Conservation (phyloP, 2,888 invertebrate genomes). For the Sisyra nigra region DNA sequence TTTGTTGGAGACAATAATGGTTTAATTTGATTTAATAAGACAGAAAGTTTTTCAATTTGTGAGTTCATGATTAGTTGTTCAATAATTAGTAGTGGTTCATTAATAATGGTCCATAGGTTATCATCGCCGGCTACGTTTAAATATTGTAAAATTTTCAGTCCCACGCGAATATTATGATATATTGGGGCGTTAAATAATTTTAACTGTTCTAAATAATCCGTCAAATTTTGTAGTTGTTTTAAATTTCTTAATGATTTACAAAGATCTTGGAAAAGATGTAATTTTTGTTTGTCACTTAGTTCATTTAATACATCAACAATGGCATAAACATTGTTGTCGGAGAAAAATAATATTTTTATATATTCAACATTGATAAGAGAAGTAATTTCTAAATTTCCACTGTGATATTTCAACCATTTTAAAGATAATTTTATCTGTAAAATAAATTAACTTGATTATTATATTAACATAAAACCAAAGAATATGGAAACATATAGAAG, state of each 20-base stretch:
- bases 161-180: conserved; percentile 46
- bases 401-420: conserved; percentile 51
- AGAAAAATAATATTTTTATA: conserved; percentile 39
- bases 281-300: conserved; percentile 39
- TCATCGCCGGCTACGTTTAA: conserved; percentile 38
- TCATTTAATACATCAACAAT: conserved; percentile 38
- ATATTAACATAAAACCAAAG: too few relatives aligned
- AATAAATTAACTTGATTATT: conserved; percentile 10
- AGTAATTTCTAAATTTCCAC: conserved; percentile 36
- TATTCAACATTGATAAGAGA: conserved; percentile 34
- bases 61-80: conserved; percentile 82
- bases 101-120: conserved; percentile 44
- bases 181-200: conserved; percentile 31
- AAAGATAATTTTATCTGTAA: conserved; percentile 46
- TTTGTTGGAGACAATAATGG: conserved; percentile 25
- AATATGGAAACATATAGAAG: too few relatives aligned
- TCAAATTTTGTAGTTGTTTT: conserved; percentile 43
- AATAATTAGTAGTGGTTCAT: conserved; percentile 57
- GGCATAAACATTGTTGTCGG: conserved; percentile 28
- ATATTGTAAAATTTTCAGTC: conserved; percentile 48
- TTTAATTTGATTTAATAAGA: conserved; percentile 41
- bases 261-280: conserved; percentile 44
- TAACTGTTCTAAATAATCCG: conserved; percentile 36
- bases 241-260: conserved; percentile 45
- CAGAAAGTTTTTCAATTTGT: conserved; percentile 48